These are phyloP conservation scores for Cranoglanis bouderius DNA, from an alignment of 2,113 vertebrate genomes.

Conservation along the genomic window DNA sequence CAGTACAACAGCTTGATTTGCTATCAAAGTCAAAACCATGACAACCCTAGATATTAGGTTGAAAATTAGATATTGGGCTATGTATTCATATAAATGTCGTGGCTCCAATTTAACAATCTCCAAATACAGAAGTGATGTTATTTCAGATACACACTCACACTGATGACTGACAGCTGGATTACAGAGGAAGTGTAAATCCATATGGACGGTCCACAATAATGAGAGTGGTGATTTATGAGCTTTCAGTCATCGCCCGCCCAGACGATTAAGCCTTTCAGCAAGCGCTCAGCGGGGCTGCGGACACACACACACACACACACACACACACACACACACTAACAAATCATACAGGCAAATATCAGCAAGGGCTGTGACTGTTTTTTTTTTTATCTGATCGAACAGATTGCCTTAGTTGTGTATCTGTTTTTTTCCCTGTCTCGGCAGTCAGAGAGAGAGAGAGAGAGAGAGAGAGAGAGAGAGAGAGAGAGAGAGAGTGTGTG, in stretches of 20 bases:
- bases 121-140: not conserved
- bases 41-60: not conserved
- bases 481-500: no score
- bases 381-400: not conserved
- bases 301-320: slow-evolving; percentile 22
- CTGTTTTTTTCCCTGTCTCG: not conserved
- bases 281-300: slow-evolving; percentile 23
- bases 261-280: slow-evolving; percentile 28
- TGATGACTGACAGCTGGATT: slow-evolving; percentile 39
- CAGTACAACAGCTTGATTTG: not conserved
- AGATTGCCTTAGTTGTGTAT: not conserved
- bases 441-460: not conserved
- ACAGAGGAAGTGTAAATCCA: slow-evolving; percentile 27
- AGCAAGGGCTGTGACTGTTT: not conserved
- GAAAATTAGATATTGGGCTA: not conserved
- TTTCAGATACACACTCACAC: not conserved
- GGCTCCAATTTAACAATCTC: not conserved
- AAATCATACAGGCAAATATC: not conserved
- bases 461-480: no score
- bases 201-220: slow-evolving; percentile 48
- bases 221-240: slow-evolving; percentile 46
- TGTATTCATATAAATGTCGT: not conserved
- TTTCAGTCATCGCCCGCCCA: slow-evolving; percentile 32
- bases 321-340: slow-evolving; percentile 15
- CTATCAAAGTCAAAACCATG: not conserved